Base-by-base conservation (phyloP, 2,797 vertebrate genomes). In the Sarcophilus harrisii region DNA sequence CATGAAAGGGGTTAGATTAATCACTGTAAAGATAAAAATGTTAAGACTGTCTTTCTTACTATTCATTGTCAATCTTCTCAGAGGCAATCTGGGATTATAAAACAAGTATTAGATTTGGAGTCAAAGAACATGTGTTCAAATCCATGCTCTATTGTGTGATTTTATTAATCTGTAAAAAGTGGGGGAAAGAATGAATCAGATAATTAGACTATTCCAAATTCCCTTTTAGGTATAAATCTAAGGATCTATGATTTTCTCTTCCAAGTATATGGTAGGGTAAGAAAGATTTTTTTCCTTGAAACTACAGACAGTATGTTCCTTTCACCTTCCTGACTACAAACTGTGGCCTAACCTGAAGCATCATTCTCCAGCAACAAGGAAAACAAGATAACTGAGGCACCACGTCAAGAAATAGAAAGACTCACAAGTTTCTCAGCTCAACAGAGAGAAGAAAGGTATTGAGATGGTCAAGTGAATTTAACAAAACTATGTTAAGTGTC, bases 1-100 rank as follows among this genome's bases (percentile, higher is more conserved):
- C 94, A 62, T 49, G 52, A 55, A n/a, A 91, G 57, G 52, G 21
- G n/a, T 66, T n/a, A 94, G 91, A 94, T 93, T 93, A 97, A 96
- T 93, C 57, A 28, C 89, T 87, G 57, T 27, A 45, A 57, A 90
- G 54, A 60, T 0, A 29, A 38, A 91, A 57, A 9, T 1, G 49
- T 0, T 29, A n/a, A 0, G 57, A 32, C 62, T 91, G 58, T 91
- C 92, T 90, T 54, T 93, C 96, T 90, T 57, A 90, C 24, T 49
- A 27, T 18, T 24, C 73, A 87, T 45, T 24, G 38, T 87, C 21
- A 49, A 87, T 49, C 58, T 94, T 90, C 92, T 91, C 89, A 93
- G 24, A 94, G 55, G 93, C 73, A 87, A 38, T 91, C 57, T 66
- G 28, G 57, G 27, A 49, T 91, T 91, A 93, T 8, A 93, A 66